phyloP scores from a whole-genome alignment of 2,797 vertebrate species.

The Coregonus sp. region DNA sequence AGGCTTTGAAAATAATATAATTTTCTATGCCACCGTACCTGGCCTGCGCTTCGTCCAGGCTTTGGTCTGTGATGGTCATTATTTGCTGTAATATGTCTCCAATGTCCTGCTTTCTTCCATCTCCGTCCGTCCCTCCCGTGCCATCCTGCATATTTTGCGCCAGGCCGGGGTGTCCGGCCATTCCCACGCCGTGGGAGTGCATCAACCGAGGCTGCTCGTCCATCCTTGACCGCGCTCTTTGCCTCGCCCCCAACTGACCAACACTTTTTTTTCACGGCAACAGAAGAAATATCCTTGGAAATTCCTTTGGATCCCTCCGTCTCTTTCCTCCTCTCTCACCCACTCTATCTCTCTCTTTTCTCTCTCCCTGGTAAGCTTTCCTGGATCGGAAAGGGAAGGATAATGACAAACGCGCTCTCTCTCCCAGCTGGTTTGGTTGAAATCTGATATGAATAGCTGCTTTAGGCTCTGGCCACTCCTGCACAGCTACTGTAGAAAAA shows the following conservation, averaged over 20 bases:
- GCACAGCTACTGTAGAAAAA: conserved; percentile 66
- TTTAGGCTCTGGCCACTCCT: conserved; percentile 77
- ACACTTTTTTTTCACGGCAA: conserved; percentile 52
- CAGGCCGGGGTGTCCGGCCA: conserved; percentile 96
- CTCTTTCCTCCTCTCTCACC: conserved; percentile 42
- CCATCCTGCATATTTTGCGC: conserved; percentile 97
- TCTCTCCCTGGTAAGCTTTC: conserved; percentile 71
- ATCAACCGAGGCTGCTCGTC: conserved; percentile 97
- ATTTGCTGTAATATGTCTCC: conserved; percentile 99
- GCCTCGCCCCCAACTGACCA: conserved; percentile 67
- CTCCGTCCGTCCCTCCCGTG: conserved; percentile 88
- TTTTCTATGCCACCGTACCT: conserved; percentile 77
- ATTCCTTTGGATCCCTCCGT: conserved; percentile 74
- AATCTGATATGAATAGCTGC: conserved; percentile 83
- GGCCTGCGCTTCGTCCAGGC: conserved; percentile 97
- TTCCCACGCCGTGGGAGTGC: conserved; percentile 96
- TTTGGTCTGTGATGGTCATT: conserved; percentile 99
- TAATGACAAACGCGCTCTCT: conserved; percentile 61
- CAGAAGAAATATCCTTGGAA: conserved; percentile 69
- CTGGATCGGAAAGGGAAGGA: conserved; percentile 76
- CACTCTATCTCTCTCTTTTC: conserved; percentile 52
- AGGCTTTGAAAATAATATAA: not conserved
- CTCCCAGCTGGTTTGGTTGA: conserved; percentile 78
- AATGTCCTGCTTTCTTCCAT: conserved; percentile 97
- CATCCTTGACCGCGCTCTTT: conserved; percentile 73